phyloP scores from a whole-genome alignment of 1,140 invertebrate species.

The Tetramorium simillimum region DNA sequence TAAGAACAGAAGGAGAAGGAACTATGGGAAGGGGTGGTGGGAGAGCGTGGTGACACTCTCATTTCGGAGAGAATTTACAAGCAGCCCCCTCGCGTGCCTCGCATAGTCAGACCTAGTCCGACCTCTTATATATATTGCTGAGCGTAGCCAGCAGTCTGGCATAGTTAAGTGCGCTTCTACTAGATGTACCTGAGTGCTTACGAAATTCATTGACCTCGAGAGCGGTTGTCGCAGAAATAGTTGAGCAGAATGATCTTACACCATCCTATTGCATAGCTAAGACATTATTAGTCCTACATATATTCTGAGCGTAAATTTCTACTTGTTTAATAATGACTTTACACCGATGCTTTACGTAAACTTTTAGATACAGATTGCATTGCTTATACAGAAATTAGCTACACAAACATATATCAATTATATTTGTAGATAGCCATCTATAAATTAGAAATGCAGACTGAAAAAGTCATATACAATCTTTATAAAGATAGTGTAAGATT shows the following conservation, averaged over 20 bases:
- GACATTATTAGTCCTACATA: slow-evolving; percentile 7
- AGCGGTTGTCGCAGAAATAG: slow-evolving; percentile 42
- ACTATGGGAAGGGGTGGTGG: slow-evolving; percentile 48
- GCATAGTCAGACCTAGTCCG: slow-evolving; percentile 85
- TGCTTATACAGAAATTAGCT: not conserved
- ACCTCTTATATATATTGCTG: slow-evolving; percentile 76
- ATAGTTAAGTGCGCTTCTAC: slow-evolving; percentile 82
- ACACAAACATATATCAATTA: not conserved
- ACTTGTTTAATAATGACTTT: not conserved
- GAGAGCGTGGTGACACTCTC: slow-evolving; percentile 83
- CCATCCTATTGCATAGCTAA: slow-evolving; percentile 23
- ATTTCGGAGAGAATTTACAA: slow-evolving; percentile 85
- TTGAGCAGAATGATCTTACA: slow-evolving; percentile 24
- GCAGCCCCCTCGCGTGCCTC: slow-evolving; percentile 83
- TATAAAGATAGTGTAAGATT: not conserved
- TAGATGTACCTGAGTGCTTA: slow-evolving; percentile 74
- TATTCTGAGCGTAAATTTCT: not conserved
- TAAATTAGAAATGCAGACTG: not conserved
- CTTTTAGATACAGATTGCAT: not conserved
- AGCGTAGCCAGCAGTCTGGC: slow-evolving; percentile 80
- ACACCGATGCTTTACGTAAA: not conserved
- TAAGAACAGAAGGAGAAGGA: slow-evolving; percentile 52
- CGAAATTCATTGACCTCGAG: slow-evolving; percentile 72
- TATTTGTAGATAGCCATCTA: not conserved
- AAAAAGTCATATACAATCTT: not conserved